Evolutionary conservation across 2,888 invertebrate genomes (phyloP).

Genomic region (Carpatolechia fugitivella): DNA sequence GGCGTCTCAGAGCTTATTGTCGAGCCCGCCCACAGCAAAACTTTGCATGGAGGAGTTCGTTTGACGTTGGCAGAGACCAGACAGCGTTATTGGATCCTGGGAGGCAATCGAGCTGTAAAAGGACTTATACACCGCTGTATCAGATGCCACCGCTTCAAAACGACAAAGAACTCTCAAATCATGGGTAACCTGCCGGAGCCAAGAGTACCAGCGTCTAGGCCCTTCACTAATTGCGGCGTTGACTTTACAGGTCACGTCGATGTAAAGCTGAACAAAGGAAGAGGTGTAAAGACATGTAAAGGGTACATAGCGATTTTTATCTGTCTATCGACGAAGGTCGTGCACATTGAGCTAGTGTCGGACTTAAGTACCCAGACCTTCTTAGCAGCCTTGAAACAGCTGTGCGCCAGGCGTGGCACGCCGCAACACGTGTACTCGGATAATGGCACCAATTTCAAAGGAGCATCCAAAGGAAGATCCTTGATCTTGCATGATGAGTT

Average conservation of each 20-base stretch:
- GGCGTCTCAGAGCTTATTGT: conserved; percentile 4
- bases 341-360: conserved; percentile 21
- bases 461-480: too few species aligned
- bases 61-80: neutral
- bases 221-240: conserved; percentile 15
- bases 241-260: conserved; percentile 18
- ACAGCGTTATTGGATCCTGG: conserved; percentile 15
- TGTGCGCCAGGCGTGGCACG: conserved; percentile 13
- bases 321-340: conserved; percentile 15
- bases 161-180: conserved; percentile 6
- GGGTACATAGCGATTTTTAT: conserved; percentile 15
- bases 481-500: too few species aligned
- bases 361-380: conserved; percentile 16
- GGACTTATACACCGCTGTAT: conserved; percentile 11
- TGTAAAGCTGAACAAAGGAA: conserved; percentile 13
- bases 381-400: conserved; percentile 13
- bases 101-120: conserved; percentile 12
- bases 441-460: too few species aligned
- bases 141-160: conserved; percentile 9
- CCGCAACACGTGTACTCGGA: too few species aligned
- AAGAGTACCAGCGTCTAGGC: conserved; percentile 8
- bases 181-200: conserved; percentile 16
- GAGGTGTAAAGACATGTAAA: conserved; percentile 10
- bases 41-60: conserved; percentile 7
- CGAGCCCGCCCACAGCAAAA: conserved; percentile 4